Conservation (phyloP, 1,140 invertebrate species). For the Drosophila jambulina region DNA sequence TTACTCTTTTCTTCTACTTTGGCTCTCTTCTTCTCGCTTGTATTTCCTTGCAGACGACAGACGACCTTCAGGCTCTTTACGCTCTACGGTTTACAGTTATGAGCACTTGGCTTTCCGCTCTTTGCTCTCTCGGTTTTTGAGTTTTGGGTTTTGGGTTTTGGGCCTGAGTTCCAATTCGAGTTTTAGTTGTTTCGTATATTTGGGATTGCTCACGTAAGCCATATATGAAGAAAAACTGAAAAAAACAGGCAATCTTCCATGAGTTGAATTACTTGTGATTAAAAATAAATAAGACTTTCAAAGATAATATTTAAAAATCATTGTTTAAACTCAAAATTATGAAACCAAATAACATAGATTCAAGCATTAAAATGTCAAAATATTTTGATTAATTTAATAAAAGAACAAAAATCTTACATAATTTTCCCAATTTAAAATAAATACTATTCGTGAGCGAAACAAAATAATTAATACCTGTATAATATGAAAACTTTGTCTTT, state of each 20-base stretch:
- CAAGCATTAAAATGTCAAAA: no score
- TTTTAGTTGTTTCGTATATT: slow-evolving; percentile 8
- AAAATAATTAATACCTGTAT: neutral
- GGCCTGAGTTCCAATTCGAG: slow-evolving; percentile 10
- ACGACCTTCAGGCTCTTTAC: slow-evolving; percentile 74
- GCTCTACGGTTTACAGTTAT: slow-evolving; percentile 68
- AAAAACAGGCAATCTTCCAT: slow-evolving; percentile 1
- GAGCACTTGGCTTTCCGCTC: slow-evolving; percentile 51
- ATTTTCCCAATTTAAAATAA: neutral
- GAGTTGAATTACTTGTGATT: neutral
- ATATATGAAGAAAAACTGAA: slow-evolving; percentile 1
- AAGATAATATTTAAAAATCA: neutral
- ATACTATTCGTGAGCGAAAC: neutral
- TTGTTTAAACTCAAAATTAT: neutral
- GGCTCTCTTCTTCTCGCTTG: slow-evolving; percentile 16
- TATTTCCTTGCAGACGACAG: slow-evolving; percentile 61
- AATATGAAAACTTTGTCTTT: neutral
- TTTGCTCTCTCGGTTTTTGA: slow-evolving; percentile 16
- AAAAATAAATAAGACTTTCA: neutral
- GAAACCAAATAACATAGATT: neutral
- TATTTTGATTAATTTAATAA: neutral
- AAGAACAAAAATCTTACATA: neutral
- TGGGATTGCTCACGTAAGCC: slow-evolving; percentile 66
- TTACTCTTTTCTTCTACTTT: slow-evolving; percentile 21
- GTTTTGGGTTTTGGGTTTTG: slow-evolving; percentile 5